phyloP scores from a whole-genome alignment of 2,888 invertebrate species.

The Prenolepis imparis region DNA sequence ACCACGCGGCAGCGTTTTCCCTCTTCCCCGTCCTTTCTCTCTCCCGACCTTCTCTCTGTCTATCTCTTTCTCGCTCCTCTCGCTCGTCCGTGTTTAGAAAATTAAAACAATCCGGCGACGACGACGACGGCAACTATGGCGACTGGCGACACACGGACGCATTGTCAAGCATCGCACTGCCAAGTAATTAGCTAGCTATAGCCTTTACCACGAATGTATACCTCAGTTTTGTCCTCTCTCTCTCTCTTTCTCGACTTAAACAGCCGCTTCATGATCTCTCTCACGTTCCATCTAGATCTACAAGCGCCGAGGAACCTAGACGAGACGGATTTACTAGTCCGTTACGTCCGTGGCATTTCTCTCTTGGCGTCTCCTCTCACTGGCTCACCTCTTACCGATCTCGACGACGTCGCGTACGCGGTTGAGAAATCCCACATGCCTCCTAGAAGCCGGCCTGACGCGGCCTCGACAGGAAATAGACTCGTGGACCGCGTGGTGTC shows the following conservation, averaged over 20 bases:
- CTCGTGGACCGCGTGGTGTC: constrained; percentile 84
- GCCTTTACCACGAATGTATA: constrained; percentile 53
- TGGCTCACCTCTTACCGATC: constrained; percentile 27
- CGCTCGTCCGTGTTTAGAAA: constrained; percentile 74
- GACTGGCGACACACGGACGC: constrained; percentile 63
- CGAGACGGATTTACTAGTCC: constrained; percentile 66
- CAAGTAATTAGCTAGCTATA: constrained; percentile 72
- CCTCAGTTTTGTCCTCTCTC: constrained; percentile 22
- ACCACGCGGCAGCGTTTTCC: constrained; percentile 62
- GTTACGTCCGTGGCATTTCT: constrained; percentile 60
- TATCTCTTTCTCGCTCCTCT: constrained; percentile 47
- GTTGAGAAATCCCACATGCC: constrained; percentile 74
- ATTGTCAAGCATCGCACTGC: constrained; percentile 69
- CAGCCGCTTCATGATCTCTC: constrained; percentile 36
- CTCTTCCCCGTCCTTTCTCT: constrained; percentile 49
- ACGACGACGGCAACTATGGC: constrained; percentile 32
- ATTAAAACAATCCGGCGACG: constrained; percentile 70
- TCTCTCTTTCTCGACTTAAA: constrained; percentile 24
- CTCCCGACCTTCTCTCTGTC: constrained; percentile 51
- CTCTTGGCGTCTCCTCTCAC: constrained; percentile 47
- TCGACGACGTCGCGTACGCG: constrained; percentile 30
- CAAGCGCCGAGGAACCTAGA: constrained; percentile 62
- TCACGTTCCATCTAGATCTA: constrained; percentile 31
- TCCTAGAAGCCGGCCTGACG: constrained; percentile 71
- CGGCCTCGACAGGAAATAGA: constrained; percentile 80